A percentile compares a stretch with the other conserved stretches of the same genome.
phyloP scores from a whole-genome alignment of 2,113 vertebrate species.

The Oryzias melastigma region DNA sequence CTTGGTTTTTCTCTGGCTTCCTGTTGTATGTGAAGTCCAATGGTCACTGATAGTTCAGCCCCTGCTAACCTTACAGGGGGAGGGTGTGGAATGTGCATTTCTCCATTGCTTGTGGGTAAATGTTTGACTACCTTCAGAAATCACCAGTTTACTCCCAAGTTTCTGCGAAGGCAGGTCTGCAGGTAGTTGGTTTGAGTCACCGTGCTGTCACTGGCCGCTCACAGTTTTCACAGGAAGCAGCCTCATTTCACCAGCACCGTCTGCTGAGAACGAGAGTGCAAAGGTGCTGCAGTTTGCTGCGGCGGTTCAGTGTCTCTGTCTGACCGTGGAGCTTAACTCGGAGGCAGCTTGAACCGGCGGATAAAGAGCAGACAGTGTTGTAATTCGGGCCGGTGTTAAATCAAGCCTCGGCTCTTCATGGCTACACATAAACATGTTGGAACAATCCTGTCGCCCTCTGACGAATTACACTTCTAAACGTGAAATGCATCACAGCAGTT shows the following conservation, averaged over 20 bases:
- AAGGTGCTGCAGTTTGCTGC: constrained; percentile 11
- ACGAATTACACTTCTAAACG: background rate
- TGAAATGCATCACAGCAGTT: constrained; percentile 6
- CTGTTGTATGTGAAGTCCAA: constrained; percentile 31
- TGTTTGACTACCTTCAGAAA: constrained; percentile 40
- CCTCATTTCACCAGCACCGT: constrained; percentile 7
- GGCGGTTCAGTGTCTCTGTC: background rate
- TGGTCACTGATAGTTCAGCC: constrained; percentile 24
- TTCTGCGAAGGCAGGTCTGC: background rate
- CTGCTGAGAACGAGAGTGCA: constrained; percentile 15
- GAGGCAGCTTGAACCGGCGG: background rate
- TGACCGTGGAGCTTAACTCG: background rate
- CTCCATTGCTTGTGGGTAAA: constrained; percentile 20
- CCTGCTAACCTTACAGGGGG: constrained; percentile 9
- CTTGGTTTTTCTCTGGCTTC: constrained; percentile 6
- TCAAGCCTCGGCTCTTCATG: too few relatives aligned
- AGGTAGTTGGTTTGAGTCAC: background rate
- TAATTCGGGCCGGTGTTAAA: too few relatives aligned
- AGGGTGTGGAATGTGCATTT: background rate
- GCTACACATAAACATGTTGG: background rate
- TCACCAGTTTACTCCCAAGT: background rate
- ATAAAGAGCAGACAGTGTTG: background rate
- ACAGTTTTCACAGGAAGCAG: constrained; percentile 39
- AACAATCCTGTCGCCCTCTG: too few relatives aligned
- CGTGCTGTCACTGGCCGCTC: constrained; percentile 8